Conservation (phyloP, 2,113 vertebrate genomes). For the Hoplias malabaricus region DNA sequence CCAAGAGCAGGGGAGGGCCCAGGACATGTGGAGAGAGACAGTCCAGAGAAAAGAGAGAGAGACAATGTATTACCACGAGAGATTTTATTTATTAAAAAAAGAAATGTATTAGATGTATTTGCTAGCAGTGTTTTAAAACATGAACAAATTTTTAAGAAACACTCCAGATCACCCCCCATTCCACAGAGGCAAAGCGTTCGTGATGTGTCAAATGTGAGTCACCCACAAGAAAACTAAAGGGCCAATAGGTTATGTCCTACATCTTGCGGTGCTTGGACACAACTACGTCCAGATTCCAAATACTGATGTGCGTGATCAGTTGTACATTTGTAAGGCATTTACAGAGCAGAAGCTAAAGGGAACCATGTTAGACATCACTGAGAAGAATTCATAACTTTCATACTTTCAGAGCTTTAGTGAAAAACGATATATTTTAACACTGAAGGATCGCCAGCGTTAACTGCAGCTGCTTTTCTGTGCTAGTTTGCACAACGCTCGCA, state of each 20-base stretch:
- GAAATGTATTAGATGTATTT: constrained; percentile 64
- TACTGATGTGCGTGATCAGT: background rate
- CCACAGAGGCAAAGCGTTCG: constrained; percentile 16
- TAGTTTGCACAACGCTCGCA: constrained; percentile 35
- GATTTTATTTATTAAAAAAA: constrained; percentile 68
- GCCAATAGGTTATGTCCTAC: background rate
- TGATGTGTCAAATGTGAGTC: constrained; percentile 24
- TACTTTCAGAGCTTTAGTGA: background rate
- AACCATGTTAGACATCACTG: background rate
- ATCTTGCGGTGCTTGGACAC: constrained; percentile 10
- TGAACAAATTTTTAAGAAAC: constrained; percentile 50
- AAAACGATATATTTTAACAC: background rate
- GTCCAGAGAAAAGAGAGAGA: constrained; percentile 41
- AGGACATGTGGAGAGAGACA: constrained; percentile 42
- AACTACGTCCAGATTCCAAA: background rate
- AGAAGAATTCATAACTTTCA: constrained; percentile 11
- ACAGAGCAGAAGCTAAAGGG: background rate
- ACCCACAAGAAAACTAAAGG: background rate
- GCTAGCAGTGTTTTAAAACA: constrained; percentile 56
- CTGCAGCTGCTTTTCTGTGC: constrained; percentile 31
- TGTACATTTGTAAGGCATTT: background rate
- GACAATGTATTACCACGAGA: constrained; percentile 37
- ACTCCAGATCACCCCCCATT: background rate
- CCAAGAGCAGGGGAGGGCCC: constrained; percentile 5
- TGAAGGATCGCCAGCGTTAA: constrained; percentile 11